Evolutionary conservation across 2,888 invertebrate genomes (phyloP), one percentile per base, ranked within the genome.

Genomic region (Drosophila kanekoi): DNA sequence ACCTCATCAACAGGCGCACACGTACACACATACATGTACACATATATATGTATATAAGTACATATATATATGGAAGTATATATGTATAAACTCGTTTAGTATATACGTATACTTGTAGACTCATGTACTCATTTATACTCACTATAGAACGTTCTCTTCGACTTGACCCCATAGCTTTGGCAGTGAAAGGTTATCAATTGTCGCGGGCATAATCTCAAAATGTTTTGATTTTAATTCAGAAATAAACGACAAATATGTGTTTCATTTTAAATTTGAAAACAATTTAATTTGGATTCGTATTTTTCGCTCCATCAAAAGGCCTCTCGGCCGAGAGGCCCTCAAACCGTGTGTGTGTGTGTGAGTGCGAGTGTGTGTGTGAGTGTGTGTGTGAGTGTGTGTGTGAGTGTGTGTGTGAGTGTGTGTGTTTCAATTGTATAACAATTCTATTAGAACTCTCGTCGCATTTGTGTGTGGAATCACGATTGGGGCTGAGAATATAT

Each of bases 141-240:
- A n/a, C n/a, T n/a, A 44, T 40, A 5, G 35, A 28, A 53, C n/a
- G 57, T 14, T 40, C 33, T 49, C 38, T 43, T 44, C 51, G 52
- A 48, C 43, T 60, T 61, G 60, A 69, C 52, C 68, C 52, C 49
- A 16, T 11, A 9, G 33, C 48, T 49, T 13, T 14, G 35, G n/a
- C 28, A 28, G 53, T 58, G 33, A 63, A 60, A 73, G 74, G 74
- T 74, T 74, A 74, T 74, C 74, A 72, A 16, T 11, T 10, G 37
- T 41, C 48, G 14, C 47, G 18, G 40, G 23, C 58, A 35, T 37
- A 58, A 72, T 72, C 75, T 38, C 58, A 14, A 45, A 49, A 48
- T 52, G 8, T 1, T n/a, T 10, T 37, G 28, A 54, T 40, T 58
- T 58, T 13, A 47, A 58, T 51, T 74, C 38, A 53, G 8, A 47